These are phyloP conservation scores for Nowickia ferox DNA, from an alignment of 2,888 invertebrate genomes.

Conservation along the genomic window DNA sequence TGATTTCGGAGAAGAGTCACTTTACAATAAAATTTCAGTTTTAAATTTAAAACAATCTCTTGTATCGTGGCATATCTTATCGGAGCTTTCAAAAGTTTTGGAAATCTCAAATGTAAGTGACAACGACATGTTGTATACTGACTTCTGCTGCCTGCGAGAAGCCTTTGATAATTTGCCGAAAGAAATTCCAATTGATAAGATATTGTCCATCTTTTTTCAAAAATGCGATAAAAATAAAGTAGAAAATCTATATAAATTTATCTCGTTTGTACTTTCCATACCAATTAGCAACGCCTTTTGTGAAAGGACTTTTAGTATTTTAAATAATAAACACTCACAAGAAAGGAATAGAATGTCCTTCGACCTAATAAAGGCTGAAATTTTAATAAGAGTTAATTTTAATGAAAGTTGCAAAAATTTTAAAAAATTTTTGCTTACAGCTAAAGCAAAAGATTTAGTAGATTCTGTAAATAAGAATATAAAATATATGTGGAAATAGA, in stretches of 20 bases:
- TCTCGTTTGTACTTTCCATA: slow-evolving; percentile 57
- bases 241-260: slow-evolving; percentile 47
- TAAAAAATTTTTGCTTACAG: no score
- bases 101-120: no score
- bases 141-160: neutral
- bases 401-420: slow-evolving; percentile 37
- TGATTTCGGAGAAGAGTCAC: slow-evolving; percentile 44
- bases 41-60: slow-evolving; percentile 36
- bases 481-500: no score
- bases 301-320: slow-evolving; percentile 48
- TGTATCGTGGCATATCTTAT: no score
- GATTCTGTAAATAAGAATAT: no score
- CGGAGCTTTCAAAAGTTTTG: neutral
- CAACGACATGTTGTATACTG: no score
- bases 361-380: slow-evolving; percentile 1
- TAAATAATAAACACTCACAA: slow-evolving; percentile 53
- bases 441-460: no score
- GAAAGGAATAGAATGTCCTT: slow-evolving; percentile 43
- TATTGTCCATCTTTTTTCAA: no score
- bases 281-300: slow-evolving; percentile 60
- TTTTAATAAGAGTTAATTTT: slow-evolving; percentile 41
- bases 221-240: slow-evolving; percentile 25
- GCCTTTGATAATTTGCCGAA: neutral
- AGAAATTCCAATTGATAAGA: no score
- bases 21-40: slow-evolving; percentile 54